Evolutionary conservation across 2,888 invertebrate genomes (phyloP).

Genomic region (Bombylius discolor): DNA sequence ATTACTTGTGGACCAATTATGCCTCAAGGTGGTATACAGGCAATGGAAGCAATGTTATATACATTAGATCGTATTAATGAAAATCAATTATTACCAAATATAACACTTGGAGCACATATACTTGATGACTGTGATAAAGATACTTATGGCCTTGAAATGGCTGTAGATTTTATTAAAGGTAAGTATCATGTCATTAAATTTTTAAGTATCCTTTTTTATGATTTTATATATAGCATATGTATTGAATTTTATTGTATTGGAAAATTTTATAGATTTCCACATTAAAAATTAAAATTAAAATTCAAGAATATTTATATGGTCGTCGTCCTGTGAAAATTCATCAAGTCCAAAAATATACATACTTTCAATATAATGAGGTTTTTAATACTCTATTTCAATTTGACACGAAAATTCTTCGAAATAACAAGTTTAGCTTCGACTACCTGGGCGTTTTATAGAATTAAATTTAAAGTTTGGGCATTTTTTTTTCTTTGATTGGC

Average conservation of each 20-base stretch:
- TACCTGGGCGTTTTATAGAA: too few species aligned
- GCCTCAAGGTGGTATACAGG: slow-evolving; percentile 84
- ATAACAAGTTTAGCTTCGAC: too few species aligned
- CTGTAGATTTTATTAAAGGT: slow-evolving; percentile 95
- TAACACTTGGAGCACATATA: slow-evolving; percentile 74
- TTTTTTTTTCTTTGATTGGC: too few species aligned
- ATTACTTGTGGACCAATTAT: slow-evolving; percentile 85
- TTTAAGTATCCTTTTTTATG: background rate
- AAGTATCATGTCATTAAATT: slow-evolving; percentile 26
- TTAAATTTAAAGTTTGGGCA: too few species aligned
- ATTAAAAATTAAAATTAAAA: background rate
- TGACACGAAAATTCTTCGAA: too few species aligned
- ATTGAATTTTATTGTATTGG: background rate
- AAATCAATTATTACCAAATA: slow-evolving; percentile 55
- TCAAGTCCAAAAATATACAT: too few species aligned
- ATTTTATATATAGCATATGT: background rate
- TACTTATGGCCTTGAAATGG: slow-evolving; percentile 90
- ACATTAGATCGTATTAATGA: slow-evolving; percentile 72
- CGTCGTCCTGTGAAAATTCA: too few species aligned
- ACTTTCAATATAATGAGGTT: too few species aligned
- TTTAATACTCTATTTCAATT: too few species aligned
- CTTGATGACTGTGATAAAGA: slow-evolving; percentile 93
- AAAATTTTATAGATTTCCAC: background rate
- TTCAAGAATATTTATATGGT: too few species aligned
- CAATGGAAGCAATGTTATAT: slow-evolving; percentile 83